Percentiles rank a stretch among this genome's conserved stretches.
Conservation (phyloP, 2,113 vertebrate genomes). For the Mobula birostris region DNA sequence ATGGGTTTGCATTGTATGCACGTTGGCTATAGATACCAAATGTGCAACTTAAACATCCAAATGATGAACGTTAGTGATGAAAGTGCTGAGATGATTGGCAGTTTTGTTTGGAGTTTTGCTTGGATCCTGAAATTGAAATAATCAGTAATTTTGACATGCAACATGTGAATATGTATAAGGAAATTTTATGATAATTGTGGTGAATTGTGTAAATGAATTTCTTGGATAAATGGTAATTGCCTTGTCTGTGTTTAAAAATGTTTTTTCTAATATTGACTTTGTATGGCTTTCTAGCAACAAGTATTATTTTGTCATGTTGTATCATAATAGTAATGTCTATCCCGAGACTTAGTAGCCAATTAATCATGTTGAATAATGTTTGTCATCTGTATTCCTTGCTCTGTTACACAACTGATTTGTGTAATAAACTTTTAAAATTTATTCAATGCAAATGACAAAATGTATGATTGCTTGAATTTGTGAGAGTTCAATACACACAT, state of each 20-base stretch:
- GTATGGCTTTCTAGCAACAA: background rate
- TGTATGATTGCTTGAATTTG: background rate
- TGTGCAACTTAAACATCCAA: too few species aligned
- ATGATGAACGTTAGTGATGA: too few species aligned
- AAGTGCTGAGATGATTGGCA: too few species aligned
- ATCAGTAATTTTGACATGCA: background rate
- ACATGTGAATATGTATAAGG: background rate
- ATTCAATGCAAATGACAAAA: background rate
- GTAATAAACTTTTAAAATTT: background rate
- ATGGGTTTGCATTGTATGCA: too few species aligned
- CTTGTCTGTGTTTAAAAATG: background rate
- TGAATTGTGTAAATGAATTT: background rate
- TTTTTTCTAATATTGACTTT: background rate
- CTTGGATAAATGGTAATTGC: background rate
- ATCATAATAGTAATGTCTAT: background rate
- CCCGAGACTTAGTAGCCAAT: too few species aligned
- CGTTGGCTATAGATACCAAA: too few species aligned
- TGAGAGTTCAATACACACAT: background rate
- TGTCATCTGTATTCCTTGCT: background rate
- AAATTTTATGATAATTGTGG: background rate
- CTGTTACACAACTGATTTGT: slow-evolving; percentile 1
- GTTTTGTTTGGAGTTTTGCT: background rate
- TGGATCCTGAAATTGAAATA: background rate
- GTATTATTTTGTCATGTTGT: background rate
- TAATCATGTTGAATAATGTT: background rate